Percentiles rank a stretch among this genome's conserved stretches.
phyloP scores from a whole-genome alignment of 2,113 vertebrate species.

The Leptobrachium leishanense region DNA sequence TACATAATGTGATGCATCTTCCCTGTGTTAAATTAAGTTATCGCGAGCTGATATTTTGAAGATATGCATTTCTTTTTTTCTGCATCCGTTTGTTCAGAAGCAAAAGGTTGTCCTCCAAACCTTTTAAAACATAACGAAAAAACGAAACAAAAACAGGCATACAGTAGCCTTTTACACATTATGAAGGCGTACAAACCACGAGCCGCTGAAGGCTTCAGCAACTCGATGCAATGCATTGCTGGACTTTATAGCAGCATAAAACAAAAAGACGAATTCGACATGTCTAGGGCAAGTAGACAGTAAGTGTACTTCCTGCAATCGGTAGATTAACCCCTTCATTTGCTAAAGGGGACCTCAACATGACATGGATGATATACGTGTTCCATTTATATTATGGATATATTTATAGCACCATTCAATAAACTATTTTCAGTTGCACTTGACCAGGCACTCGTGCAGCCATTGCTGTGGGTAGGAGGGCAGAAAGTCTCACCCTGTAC shows the following conservation, averaged over 20 bases:
- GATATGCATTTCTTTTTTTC: conserved; percentile 6
- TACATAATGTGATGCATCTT: conserved; percentile 13
- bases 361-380: background rate
- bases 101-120: background rate
- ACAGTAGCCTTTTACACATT: background rate
- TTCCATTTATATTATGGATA: conserved; percentile 5
- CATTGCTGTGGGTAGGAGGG: background rate
- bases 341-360: conserved; percentile 26
- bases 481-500: conserved; percentile 4
- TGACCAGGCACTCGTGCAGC: conserved; percentile 17
- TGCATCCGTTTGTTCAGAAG: no score
- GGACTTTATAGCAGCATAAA: background rate
- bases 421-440: conserved; percentile 7
- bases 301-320: conserved; percentile 15
- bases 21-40: conserved; percentile 25
- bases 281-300: background rate
- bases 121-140: no score
- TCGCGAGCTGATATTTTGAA: background rate
- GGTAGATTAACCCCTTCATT: conserved; percentile 27
- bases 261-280: background rate
- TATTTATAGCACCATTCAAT: conserved; percentile 44
- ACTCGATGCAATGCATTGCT: background rate
- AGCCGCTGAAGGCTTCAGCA: background rate
- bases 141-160: no score
- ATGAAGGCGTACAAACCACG: background rate